Evolutionary conservation across 2,888 invertebrate genomes (phyloP), one percentile per base, ranked within the genome.

Genomic region (Cantharis rustica): DNA sequence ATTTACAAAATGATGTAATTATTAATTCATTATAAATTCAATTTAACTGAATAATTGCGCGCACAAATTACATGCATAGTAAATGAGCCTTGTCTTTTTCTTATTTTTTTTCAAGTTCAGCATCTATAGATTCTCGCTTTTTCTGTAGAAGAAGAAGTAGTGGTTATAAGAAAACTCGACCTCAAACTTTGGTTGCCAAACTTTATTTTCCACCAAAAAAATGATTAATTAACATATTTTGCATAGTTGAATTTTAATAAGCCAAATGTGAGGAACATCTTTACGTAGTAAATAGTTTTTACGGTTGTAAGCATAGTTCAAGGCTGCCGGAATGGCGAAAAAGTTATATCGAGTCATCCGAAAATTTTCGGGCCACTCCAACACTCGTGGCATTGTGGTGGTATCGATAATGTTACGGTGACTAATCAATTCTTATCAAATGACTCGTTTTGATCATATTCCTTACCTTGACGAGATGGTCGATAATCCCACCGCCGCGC

Each of bases 21-120:
- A 66, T 66, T 66, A 66, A 23, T 66, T 66, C 64, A 66, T 66
- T 66, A 66, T 66, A 66, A 66, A 66, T 66, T 66, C 64, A 66
- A 66, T 66, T 66, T 66, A 66, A 66, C 64, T 66, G 64, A 66
- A 66, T 66, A 66, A 66, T 66, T 66, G 64, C 64, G 47, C 47
- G 11, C 23, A 66, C 17, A 16, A 66, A 66, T 66, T 66, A 66
- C 20, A 23, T 66, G 23, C 23, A 16, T 47, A 47, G n/a, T n/a
- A 47, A 47, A 47, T 47, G 47, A 47, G 47, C n/a, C n/a, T 7
- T 7, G n/a, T 47, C 47, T 47, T 47, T 47, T 47, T 47, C 47
- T 47, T 47, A 47, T 47, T 47, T 47, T 47, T 47, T 47, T 31
- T 11, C 1, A 3, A 47, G n/a, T n/a, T n/a, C 1, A 7, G 5